Evolutionary conservation across 2,797 vertebrate species (phyloP).

Genomic region (Sebastes diploproa): DNA sequence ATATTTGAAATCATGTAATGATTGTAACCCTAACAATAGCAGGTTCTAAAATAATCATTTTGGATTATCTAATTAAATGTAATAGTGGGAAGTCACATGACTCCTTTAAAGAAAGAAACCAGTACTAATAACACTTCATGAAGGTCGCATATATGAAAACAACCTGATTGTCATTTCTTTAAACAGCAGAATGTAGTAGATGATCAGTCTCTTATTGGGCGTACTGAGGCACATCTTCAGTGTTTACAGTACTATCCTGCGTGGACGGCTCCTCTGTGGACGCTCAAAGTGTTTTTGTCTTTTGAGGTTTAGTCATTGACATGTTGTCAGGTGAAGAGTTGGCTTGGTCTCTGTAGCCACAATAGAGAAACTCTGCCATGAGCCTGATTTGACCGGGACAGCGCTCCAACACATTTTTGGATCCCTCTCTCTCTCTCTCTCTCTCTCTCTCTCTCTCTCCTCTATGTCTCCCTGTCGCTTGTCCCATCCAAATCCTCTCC

Average conservation of each 20-base stretch:
- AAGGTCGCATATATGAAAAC: background rate
- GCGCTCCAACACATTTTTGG: constrained; percentile 75
- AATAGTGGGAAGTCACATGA: background rate
- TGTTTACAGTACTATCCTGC: background rate
- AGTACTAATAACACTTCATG: background rate
- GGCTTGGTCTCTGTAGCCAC: constrained; percentile 41
- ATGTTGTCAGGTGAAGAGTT: constrained; percentile 58
- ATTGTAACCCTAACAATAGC: background rate
- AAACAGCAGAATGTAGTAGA: background rate
- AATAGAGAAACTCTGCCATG: constrained; percentile 61
- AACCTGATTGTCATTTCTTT: background rate
- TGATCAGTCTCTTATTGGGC: background rate
- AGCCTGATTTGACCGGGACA: constrained; percentile 56
- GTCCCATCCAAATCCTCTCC: constrained; percentile 37
- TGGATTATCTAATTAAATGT: background rate
- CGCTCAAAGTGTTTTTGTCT: constrained; percentile 10
- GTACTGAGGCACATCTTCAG: background rate
- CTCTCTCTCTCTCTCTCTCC: too few species aligned
- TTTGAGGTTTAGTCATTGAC: constrained; percentile 39
- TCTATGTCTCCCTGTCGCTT: constrained; percentile 35
- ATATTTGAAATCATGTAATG: background rate
- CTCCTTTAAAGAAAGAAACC: background rate
- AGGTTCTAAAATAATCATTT: background rate
- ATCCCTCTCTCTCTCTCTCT: constrained; percentile 13
- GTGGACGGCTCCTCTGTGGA: background rate